These are phyloP conservation scores for Equus quagga DNA, from an alignment of 2,113 vertebrate species.

Conservation along the genomic window DNA sequence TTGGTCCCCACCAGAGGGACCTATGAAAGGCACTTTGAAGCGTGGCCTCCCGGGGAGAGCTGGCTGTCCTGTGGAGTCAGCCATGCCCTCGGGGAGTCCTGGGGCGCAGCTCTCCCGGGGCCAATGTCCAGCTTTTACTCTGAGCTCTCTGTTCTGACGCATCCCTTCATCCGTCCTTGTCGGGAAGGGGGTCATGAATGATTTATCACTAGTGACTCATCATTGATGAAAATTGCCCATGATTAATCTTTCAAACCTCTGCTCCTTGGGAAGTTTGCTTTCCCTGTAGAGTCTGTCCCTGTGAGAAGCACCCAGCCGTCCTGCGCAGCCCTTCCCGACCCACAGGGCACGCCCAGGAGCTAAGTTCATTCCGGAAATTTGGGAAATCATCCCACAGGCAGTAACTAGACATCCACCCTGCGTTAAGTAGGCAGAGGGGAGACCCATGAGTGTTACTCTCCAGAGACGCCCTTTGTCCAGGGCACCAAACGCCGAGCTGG, in stretches of 20 bases:
- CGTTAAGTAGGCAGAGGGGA: not conserved
- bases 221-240: slow-evolving; percentile 70
- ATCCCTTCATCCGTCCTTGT: slow-evolving; percentile 21
- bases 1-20: slow-evolving; percentile 83
- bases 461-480: not conserved
- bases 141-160: slow-evolving; percentile 58
- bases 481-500: not conserved
- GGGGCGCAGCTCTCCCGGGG: not conserved
- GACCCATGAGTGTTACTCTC: not conserved
- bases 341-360: not conserved
- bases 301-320: not conserved
- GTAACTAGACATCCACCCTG: not conserved
- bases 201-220: slow-evolving; percentile 76
- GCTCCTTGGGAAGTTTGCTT: slow-evolving; percentile 21
- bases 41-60: not conserved
- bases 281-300: not conserved
- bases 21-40: slow-evolving; percentile 39
- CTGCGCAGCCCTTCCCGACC: not conserved
- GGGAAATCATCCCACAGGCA: not conserved
- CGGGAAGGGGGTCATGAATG: slow-evolving; percentile 66
- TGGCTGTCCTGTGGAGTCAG: not conserved
- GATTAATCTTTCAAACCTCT: slow-evolving; percentile 72
- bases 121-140: slow-evolving; percentile 57
- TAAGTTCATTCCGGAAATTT: not conserved
- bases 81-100: slow-evolving; percentile 36